Conservation (phyloP, 2,797 vertebrate species). For the Malacoraja senta region DNA sequence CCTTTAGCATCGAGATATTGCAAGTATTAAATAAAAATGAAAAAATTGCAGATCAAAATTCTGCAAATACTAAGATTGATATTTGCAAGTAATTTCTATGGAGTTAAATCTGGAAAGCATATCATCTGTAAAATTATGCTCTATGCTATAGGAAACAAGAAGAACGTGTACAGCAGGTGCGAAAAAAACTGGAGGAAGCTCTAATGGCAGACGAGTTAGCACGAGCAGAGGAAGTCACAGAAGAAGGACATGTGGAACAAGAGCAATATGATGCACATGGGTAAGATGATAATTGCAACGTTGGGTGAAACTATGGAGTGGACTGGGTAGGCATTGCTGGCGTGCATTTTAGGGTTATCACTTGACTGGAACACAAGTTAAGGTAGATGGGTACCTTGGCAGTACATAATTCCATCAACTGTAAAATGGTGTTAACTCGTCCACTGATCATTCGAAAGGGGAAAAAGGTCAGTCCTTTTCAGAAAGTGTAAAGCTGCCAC, state of each 20-base stretch:
- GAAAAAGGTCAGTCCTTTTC: background rate
- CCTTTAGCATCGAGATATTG: background rate
- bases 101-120: background rate
- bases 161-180: conserved; percentile 69
- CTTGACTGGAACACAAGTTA: background rate
- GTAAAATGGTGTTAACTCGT: no score
- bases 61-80: background rate
- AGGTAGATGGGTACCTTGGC: background rate
- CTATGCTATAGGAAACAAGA: conserved; percentile 69
- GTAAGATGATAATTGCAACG: background rate
- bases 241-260: conserved; percentile 52
- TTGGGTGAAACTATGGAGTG: background rate
- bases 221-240: conserved; percentile 58
- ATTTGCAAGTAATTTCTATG: background rate
- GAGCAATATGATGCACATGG: conserved; percentile 38
- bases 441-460: background rate
- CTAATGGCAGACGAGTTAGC: conserved; percentile 74
- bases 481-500: background rate
- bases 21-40: background rate
- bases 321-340: background rate
- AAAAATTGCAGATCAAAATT: background rate
- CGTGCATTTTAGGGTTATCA: background rate
- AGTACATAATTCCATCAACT: no score
- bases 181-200: conserved; percentile 73
- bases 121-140: background rate